Conservation (phyloP, 2,797 vertebrate genomes). For the Enoplosus armatus region DNA sequence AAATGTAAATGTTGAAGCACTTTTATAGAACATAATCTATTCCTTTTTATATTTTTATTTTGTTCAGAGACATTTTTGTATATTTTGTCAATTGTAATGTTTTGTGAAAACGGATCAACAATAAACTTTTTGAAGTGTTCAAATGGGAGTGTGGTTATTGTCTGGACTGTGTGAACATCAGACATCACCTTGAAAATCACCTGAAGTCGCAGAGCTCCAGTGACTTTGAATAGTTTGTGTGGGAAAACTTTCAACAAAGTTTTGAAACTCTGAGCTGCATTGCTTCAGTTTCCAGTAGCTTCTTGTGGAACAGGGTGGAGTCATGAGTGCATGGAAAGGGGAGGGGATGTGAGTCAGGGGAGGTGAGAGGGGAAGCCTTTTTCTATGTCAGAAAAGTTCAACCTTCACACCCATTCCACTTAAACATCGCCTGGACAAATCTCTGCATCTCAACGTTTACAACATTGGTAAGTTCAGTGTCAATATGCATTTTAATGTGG, state of each 20-base stretch:
- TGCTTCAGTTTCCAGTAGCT: slow-evolving; percentile 4
- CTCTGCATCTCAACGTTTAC: slow-evolving; percentile 63
- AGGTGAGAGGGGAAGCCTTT: slow-evolving; percentile 53
- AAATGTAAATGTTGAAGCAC: slow-evolving; percentile 40
- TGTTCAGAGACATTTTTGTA: slow-evolving; percentile 6
- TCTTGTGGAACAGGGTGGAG: slow-evolving; percentile 67
- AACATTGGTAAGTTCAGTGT: slow-evolving; percentile 71
- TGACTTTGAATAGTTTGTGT: neutral
- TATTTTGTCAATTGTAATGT: slow-evolving; percentile 9
- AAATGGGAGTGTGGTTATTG: neutral
- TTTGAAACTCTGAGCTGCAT: slow-evolving; percentile 4
- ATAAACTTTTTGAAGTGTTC: slow-evolving; percentile 48
- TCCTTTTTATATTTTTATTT: slow-evolving; percentile 1
- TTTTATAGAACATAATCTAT: slow-evolving; percentile 22
- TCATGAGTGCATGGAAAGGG: slow-evolving; percentile 52
- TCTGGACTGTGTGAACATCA: slow-evolving; percentile 11
- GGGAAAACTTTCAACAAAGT: neutral
- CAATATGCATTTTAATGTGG: neutral
- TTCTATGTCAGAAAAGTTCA: slow-evolving; percentile 61
- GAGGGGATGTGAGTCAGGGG: slow-evolving; percentile 53
- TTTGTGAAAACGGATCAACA: slow-evolving; percentile 38
- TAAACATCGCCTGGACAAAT: slow-evolving; percentile 52
- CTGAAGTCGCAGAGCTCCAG: neutral
- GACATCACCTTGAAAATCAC: slow-evolving; percentile 1
- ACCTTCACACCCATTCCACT: slow-evolving; percentile 73